Percentiles rank a stretch among this genome's conserved stretches.
phyloP scores from a whole-genome alignment of 1,140 invertebrate species.

The Drosophila hydei region DNA sequence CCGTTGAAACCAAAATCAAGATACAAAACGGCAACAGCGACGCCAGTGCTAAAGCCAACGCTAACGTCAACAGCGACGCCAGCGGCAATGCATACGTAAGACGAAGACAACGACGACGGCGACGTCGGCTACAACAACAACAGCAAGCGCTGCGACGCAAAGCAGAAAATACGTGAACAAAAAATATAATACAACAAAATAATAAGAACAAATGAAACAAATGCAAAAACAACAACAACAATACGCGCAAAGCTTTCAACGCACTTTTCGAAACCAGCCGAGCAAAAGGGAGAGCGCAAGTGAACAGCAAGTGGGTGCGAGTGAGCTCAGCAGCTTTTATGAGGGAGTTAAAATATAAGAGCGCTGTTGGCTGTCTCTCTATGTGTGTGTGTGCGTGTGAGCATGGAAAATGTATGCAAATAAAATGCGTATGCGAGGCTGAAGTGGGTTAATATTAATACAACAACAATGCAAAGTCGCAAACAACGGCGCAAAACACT shows the following conservation, averaged over 20 bases:
- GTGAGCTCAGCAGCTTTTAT: slow-evolving; percentile 18
- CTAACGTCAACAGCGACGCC: slow-evolving; percentile 32
- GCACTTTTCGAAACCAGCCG: slow-evolving; percentile 47
- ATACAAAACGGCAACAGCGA: slow-evolving; percentile 62
- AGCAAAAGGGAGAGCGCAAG: slow-evolving; percentile 7
- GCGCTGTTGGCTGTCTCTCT: slow-evolving; percentile 6
- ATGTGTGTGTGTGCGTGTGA: slow-evolving; percentile 18
- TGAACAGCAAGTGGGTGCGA: slow-evolving; percentile 23
- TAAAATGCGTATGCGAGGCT: slow-evolving; percentile 77
- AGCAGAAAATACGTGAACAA: slow-evolving; percentile 34
- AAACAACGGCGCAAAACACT: slow-evolving; percentile 45
- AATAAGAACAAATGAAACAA: slow-evolving; percentile 45
- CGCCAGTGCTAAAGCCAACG: slow-evolving; percentile 50
- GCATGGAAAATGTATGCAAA: slow-evolving; percentile 72
- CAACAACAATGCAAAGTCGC: slow-evolving; percentile 49
- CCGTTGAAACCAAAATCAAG: slow-evolving; percentile 82
- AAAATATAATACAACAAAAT: slow-evolving; percentile 51
- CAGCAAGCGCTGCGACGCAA: slow-evolving; percentile 41
- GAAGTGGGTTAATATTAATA: slow-evolving; percentile 81
- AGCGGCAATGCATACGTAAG: slow-evolving; percentile 44
- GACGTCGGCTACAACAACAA: slow-evolving; percentile 29
- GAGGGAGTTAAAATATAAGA: slow-evolving; percentile 18
- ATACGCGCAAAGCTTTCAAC: slow-evolving; percentile 61
- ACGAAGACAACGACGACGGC: slow-evolving; percentile 11
- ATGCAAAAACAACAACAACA: slow-evolving; percentile 45